phyloP scores from a whole-genome alignment of 2,113 vertebrate genomes.

The Perccottus glenii region DNA sequence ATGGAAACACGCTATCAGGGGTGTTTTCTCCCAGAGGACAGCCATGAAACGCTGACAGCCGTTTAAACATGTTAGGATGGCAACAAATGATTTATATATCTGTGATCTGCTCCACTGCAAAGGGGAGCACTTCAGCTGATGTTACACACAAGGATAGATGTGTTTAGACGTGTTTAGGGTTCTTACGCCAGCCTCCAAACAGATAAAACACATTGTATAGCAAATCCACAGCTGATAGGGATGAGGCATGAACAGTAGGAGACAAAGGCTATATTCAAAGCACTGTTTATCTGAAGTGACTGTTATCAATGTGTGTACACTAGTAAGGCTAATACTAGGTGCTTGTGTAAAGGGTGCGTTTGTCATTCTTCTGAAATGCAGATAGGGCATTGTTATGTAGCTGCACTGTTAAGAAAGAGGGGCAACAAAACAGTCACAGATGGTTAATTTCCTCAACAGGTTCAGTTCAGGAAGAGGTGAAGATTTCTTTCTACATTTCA shows the following conservation, averaged over 20 bases:
- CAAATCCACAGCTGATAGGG: constrained; percentile 21
- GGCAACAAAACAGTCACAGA: constrained; percentile 20
- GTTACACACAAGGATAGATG: constrained; percentile 11
- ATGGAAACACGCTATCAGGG: constrained; percentile 47
- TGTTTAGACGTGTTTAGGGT: constrained; percentile 1
- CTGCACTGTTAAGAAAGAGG: constrained; percentile 45
- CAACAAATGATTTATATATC: constrained; percentile 41
- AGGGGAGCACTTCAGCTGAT: constrained; percentile 22
- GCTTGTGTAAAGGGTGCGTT: background rate
- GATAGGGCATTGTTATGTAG: constrained; percentile 35
- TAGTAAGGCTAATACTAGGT: constrained; percentile 2
- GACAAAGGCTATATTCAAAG: constrained; percentile 52
- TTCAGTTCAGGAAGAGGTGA: constrained; percentile 19
- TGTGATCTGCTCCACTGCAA: constrained; percentile 22
- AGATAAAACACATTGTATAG: constrained; percentile 28
- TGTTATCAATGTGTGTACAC: constrained; percentile 29
- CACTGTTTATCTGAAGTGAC: constrained; percentile 32
- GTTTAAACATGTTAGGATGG: constrained; percentile 52
- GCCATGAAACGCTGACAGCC: constrained; percentile 48
- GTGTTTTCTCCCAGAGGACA: constrained; percentile 45
- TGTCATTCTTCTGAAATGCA: constrained; percentile 5
- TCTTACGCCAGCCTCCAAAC: constrained; percentile 23
- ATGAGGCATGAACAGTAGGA: constrained; percentile 27
- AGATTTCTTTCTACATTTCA: constrained; percentile 10
- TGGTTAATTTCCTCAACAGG: constrained; percentile 4